These are phyloP conservation scores for Mesocentrotus franciscanus DNA, from an alignment of 53 echinoderm and acorn worm genomes.

Conservation along the genomic window DNA sequence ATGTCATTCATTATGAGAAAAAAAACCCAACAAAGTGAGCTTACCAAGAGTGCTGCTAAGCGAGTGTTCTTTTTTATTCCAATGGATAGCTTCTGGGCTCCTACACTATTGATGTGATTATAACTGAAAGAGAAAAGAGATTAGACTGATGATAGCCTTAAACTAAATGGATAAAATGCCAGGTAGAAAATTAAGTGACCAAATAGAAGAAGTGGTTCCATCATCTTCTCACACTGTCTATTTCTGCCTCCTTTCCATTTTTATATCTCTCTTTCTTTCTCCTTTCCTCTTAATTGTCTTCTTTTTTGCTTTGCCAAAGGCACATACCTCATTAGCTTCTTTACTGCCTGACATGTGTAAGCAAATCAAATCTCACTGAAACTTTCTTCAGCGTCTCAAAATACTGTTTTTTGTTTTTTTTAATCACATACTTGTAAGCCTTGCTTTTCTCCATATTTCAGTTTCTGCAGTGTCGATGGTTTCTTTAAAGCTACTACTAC, in stretches of 20 bases:
- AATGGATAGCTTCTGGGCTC: slow-evolving; percentile 81
- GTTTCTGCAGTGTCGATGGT: too few relatives aligned
- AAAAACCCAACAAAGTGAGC: background rate
- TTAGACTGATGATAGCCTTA: background rate
- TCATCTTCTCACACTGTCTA: background rate
- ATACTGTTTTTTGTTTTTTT: too few relatives aligned
- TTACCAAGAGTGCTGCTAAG: slow-evolving; percentile 87
- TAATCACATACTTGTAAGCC: too few relatives aligned
- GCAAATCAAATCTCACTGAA: too few relatives aligned
- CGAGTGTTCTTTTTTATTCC: slow-evolving; percentile 90
- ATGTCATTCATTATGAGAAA: background rate
- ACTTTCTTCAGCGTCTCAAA: too few relatives aligned
- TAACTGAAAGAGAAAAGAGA: slow-evolving; percentile 69
- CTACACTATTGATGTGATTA: slow-evolving; percentile 87
- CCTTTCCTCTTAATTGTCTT: background rate
- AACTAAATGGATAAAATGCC: background rate
- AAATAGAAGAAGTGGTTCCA: background rate
- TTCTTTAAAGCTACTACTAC: background rate
- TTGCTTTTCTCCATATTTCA: too few relatives aligned
- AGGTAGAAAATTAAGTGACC: background rate
- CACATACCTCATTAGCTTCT: too few relatives aligned
- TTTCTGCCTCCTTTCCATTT: background rate
- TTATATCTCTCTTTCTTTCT: background rate
- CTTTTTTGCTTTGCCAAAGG: background rate
- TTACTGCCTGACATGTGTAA: too few relatives aligned